phyloP scores from a whole-genome alignment of 2,797 vertebrate species.

The Bufotes viridis region DNA sequence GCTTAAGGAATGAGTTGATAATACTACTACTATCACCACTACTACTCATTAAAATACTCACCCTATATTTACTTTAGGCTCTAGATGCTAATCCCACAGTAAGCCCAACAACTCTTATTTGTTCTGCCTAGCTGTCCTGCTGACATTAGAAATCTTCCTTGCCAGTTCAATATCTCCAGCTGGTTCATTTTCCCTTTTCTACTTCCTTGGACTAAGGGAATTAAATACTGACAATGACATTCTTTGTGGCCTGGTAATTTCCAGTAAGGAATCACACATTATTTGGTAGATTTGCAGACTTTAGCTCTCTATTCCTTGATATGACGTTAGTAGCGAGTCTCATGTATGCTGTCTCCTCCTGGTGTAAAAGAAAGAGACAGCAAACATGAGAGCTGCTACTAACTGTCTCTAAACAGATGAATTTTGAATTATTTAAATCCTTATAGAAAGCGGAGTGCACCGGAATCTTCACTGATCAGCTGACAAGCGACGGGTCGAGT shows the following conservation, averaged over 20 bases:
- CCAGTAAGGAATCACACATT: not conserved
- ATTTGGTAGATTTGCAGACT: not conserved
- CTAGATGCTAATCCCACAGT: constrained; percentile 17
- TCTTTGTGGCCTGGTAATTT: not conserved
- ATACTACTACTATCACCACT: not conserved
- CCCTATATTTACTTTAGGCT: constrained; percentile 2
- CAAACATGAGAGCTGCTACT: no score
- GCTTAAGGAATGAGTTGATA: not conserved
- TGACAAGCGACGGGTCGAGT: no score
- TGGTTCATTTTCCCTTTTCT: constrained; percentile 41
- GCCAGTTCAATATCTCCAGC: constrained; percentile 37
- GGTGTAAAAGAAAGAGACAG: no score
- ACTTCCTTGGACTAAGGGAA: not conserved
- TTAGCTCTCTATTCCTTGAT: not conserved
- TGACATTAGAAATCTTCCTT: constrained; percentile 23
- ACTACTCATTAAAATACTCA: not conserved
- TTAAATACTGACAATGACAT: not conserved
- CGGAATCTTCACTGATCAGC: no score
- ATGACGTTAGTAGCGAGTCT: no score
- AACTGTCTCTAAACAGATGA: no score
- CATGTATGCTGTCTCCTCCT: no score
- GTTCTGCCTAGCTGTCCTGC: constrained; percentile 37
- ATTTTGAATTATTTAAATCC: no score
- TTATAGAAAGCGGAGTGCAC: no score
- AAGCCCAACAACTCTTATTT: constrained; percentile 18